Percentiles rank a stretch among this genome's conserved stretches.
These are phyloP conservation scores for Dynastes maya DNA, from an alignment of 2,888 invertebrate genomes.

Conservation along the genomic window DNA sequence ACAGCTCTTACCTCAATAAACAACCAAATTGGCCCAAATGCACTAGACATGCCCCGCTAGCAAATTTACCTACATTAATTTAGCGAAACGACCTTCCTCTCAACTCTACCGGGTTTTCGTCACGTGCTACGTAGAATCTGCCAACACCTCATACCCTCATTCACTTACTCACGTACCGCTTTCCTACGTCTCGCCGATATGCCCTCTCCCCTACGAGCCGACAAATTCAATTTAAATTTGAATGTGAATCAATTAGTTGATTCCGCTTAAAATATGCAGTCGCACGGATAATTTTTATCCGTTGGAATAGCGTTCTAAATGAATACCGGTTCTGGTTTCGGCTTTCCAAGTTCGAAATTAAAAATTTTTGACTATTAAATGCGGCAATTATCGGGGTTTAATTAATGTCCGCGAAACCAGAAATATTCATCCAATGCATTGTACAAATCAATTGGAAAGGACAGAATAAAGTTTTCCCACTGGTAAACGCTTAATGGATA, in stretches of 20 bases:
- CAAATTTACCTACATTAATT: constrained; percentile 61
- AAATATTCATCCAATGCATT: constrained; percentile 45
- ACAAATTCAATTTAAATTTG: constrained; percentile 58
- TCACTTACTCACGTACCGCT: constrained; percentile 36
- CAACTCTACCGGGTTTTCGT: constrained; percentile 32
- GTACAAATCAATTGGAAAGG: constrained; percentile 34
- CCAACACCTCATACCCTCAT: constrained; percentile 41
- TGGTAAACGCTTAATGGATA: constrained; percentile 1
- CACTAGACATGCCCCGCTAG: constrained; percentile 57
- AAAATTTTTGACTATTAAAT: constrained; percentile 51
- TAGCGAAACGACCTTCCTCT: constrained; percentile 56
- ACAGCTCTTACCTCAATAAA: constrained; percentile 58
- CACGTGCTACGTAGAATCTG: constrained; percentile 39
- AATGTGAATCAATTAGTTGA: constrained; percentile 56
- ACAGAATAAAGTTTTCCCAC: constrained; percentile 10
- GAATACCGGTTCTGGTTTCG: constrained; percentile 30
- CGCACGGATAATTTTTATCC: constrained; percentile 51
- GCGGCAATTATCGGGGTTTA: constrained; percentile 51
- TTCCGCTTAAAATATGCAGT: constrained; percentile 51
- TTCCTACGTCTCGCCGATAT: constrained; percentile 22
- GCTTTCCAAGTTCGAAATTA: constrained; percentile 35
- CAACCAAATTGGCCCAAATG: constrained; percentile 60
- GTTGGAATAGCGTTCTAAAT: constrained; percentile 36
- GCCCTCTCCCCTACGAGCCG: constrained; percentile 30
- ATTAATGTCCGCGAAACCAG: constrained; percentile 49